A percentile compares a stretch with the other conserved stretches of the same genome.
These are phyloP conservation scores for Coenonympha glycerion DNA, from an alignment of 2,888 invertebrate species.

Conservation along the genomic window DNA sequence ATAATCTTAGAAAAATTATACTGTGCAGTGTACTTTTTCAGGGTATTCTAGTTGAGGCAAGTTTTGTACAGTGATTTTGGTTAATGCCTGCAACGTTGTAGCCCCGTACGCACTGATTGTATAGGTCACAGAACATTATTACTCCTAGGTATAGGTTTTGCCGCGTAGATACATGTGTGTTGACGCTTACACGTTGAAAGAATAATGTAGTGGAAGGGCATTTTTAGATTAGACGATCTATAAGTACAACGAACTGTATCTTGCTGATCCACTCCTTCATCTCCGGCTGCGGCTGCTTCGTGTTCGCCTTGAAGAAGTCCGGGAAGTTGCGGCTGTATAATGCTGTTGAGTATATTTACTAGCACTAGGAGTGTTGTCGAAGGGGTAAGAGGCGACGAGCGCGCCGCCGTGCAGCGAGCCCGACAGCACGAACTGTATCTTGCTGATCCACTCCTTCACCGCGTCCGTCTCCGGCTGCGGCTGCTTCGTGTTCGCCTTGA, in stretches of 20 bases:
- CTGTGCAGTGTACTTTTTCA: too few species aligned
- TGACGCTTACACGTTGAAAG: too few species aligned
- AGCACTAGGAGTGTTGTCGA: conserved; percentile 95
- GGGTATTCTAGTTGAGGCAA: too few species aligned
- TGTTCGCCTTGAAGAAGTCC: conserved; percentile 93
- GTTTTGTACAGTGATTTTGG: too few species aligned
- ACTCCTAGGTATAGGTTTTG: too few species aligned
- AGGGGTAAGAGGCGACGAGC: conserved; percentile 97
- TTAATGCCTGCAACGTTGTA: too few species aligned
- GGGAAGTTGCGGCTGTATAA: conserved; percentile 98
- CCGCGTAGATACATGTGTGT: too few species aligned
- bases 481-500: conserved; percentile 90
- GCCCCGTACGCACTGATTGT: too few species aligned
- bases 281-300: conserved; percentile 93
- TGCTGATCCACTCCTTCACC: conserved; percentile 94
- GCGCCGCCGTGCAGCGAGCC: conserved; percentile 97
- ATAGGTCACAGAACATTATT: too few species aligned
- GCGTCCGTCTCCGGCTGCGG: conserved; percentile 96
- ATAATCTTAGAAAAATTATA: too few species aligned
- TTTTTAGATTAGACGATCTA: too few species aligned
- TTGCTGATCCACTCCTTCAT: conserved; percentile 96
- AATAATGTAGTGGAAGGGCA: too few species aligned
- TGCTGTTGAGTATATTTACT: conserved; percentile 80
- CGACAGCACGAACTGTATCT: conserved; percentile 94
- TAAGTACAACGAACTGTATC: conserved; percentile 96